These are phyloP conservation scores for Calameuta idolon DNA, from an alignment of 2,888 invertebrate genomes.

Conservation along the genomic window DNA sequence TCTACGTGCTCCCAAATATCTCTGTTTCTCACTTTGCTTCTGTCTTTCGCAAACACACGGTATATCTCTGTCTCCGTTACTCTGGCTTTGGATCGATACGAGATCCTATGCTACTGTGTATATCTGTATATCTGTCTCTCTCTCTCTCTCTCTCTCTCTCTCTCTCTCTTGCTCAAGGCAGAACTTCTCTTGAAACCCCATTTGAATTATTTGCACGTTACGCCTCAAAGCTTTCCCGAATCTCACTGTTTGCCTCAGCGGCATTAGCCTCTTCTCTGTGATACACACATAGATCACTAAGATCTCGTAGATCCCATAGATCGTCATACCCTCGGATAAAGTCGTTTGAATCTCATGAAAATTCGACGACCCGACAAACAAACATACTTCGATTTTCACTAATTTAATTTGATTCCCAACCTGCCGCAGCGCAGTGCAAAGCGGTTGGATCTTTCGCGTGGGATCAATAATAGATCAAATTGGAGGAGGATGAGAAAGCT, in stretches of 20 bases:
- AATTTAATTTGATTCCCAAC: not conserved
- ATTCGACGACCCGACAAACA: not conserved
- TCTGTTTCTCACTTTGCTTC: constrained; percentile 16
- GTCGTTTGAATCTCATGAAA: not conserved
- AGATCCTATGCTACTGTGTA: not conserved
- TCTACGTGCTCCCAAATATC: not conserved
- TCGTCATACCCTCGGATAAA: not conserved
- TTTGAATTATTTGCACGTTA: constrained; percentile 54
- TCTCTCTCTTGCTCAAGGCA: constrained; percentile 14
- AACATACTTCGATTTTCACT: not conserved
- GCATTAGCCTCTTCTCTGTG: constrained; percentile 28
- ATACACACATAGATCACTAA: not conserved
- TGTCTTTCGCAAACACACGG: constrained; percentile 2
- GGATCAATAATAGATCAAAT: not conserved
- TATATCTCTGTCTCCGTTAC: constrained; percentile 4
- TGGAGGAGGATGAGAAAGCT: no score
- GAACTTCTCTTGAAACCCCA: constrained; percentile 39
- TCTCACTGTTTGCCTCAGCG: constrained; percentile 41
- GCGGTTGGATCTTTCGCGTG: not conserved
- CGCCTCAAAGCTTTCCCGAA: constrained; percentile 45
- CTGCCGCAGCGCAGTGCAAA: not conserved
- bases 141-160: not conserved
- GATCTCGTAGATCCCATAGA: not conserved
- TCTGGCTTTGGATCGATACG: not conserved
- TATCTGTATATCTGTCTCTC: not conserved